phyloP scores from a whole-genome alignment of 2,113 vertebrate species.

The Rhinolophus sinicus region DNA sequence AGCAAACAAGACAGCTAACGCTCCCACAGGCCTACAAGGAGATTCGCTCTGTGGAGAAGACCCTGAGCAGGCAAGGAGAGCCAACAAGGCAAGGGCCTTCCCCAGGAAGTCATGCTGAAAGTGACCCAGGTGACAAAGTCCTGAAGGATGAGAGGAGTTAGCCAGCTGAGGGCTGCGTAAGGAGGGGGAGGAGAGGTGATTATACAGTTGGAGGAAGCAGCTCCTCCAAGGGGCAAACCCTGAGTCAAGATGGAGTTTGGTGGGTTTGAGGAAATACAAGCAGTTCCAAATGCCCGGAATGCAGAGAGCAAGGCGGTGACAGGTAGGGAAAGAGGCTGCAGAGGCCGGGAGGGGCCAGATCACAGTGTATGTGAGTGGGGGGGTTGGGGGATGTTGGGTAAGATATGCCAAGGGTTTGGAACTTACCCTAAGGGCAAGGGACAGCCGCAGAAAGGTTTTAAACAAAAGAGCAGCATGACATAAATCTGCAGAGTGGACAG shows the following conservation, averaged over 20 bases:
- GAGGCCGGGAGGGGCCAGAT: not conserved
- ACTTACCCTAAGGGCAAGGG: not conserved
- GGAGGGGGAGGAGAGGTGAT: not conserved
- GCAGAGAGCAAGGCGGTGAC: not conserved
- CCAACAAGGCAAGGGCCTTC: not conserved
- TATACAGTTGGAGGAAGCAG: not conserved
- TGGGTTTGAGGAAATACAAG: not conserved
- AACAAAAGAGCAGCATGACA: not conserved
- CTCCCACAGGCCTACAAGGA: not conserved
- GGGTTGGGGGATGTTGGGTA: not conserved
- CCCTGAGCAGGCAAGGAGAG: not conserved
- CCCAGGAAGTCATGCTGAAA: not conserved
- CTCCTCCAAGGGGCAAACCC: not conserved
- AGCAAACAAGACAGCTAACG: fast-evolving
- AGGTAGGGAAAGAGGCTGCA: not conserved
- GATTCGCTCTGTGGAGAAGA: not conserved
- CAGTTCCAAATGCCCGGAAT: not conserved
- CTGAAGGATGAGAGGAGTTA: not conserved
- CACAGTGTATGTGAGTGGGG: not conserved
- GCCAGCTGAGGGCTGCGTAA: too few relatives aligned
- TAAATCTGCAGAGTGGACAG: too few relatives aligned
- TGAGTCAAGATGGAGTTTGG: not conserved
- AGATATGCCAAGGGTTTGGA: not conserved
- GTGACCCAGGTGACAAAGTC: not conserved
- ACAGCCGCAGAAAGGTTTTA: not conserved